Percentiles rank a stretch among this genome's conserved stretches.
Evolutionary conservation across 2,888 invertebrate genomes (phyloP).

Genomic region (Tyria jacobaeae): DNA sequence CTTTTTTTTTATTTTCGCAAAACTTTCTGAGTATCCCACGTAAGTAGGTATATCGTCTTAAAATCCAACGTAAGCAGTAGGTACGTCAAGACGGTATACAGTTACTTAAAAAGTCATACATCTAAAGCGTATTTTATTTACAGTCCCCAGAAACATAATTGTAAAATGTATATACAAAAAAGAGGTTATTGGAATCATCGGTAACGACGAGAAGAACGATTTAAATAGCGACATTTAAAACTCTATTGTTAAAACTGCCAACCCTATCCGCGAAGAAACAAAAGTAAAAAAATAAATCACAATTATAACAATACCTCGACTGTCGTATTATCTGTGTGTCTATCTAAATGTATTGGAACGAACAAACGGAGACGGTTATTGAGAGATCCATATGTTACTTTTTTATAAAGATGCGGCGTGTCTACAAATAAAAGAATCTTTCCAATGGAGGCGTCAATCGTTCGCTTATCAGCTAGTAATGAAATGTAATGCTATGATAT

Average conservation of each 20-base stretch:
- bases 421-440: constrained; percentile 48
- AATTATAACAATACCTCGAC: constrained; percentile 77
- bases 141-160: no score
- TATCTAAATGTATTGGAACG: constrained; percentile 75
- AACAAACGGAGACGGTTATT: constrained; percentile 66
- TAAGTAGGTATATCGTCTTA: no score
- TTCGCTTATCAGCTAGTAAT: constrained; percentile 41
- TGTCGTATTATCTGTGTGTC: constrained; percentile 70
- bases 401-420: constrained; percentile 52
- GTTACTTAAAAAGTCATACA: no score
- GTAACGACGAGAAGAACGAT: constrained; percentile 5
- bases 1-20: no score
- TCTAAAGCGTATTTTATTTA: no score
- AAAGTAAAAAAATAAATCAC: constrained; percentile 66
- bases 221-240: neutral
- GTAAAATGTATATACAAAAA: no score
- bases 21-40: no score
- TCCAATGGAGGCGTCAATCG: constrained; percentile 50
- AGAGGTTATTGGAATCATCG: neutral
- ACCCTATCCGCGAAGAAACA: constrained; percentile 44
- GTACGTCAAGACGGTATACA: no score
- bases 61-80: no score
- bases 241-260: constrained; percentile 19
- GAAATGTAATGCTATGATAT: constrained; percentile 36
- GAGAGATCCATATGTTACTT: constrained; percentile 67